A percentile compares a stretch with the other conserved stretches of the same genome.
Evolutionary conservation across 2,888 invertebrate species (phyloP).

Genomic region (Oegoconia quadripuncta): DNA sequence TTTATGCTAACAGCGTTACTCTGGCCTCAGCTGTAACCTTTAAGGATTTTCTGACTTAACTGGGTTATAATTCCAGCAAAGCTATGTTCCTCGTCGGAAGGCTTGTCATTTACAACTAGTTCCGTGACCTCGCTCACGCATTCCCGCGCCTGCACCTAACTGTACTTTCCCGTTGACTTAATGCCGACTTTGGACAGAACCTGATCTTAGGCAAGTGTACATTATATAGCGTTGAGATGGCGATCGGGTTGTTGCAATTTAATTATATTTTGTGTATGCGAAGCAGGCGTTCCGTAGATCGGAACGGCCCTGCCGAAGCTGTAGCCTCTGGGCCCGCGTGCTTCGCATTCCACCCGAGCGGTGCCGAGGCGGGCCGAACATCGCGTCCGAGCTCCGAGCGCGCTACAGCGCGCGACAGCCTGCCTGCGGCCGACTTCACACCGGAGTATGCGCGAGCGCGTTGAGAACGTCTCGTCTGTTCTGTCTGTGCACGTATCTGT

Average conservation of each 20-base stretch:
- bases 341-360: constrained; percentile 66
- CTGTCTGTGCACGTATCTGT: constrained; percentile 54
- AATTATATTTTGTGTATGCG: constrained; percentile 73
- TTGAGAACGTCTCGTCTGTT: constrained; percentile 67
- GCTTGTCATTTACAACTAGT: constrained; percentile 78
- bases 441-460: constrained; percentile 75
- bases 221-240: constrained; percentile 65
- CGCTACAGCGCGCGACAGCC: constrained; percentile 10
- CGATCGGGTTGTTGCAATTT: constrained; percentile 71
- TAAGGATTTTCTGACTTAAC: constrained; percentile 23
- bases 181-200: constrained; percentile 75
- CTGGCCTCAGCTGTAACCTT: background rate
- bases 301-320: constrained; percentile 41
- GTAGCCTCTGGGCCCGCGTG: constrained; percentile 59
- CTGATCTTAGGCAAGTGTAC: constrained; percentile 74
- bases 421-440: constrained; percentile 75
- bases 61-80: constrained; percentile 54
- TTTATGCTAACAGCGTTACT: background rate
- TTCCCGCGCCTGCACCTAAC: constrained; percentile 79
- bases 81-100: constrained; percentile 64
- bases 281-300: constrained; percentile 61
- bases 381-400: constrained; percentile 43
- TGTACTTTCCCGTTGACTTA: constrained; percentile 79
- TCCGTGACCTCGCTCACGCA: constrained; percentile 80
- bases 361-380: constrained; percentile 52